These are phyloP conservation scores for Paradoxurus hermaphroditus DNA, from an alignment of 2,113 vertebrate species.

Conservation along the genomic window DNA sequence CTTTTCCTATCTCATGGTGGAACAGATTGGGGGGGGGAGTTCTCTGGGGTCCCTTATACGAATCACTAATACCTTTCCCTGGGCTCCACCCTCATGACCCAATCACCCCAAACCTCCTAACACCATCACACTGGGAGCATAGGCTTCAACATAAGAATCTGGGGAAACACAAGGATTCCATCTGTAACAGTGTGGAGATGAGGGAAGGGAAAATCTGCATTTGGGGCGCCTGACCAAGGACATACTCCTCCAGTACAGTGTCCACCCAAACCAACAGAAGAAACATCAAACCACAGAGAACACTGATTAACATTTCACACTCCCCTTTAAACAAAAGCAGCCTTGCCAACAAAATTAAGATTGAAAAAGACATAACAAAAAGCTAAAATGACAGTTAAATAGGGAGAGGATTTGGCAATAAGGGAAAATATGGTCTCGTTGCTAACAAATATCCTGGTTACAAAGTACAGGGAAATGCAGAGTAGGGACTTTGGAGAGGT, in stretches of 20 bases:
- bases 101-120: neutral
- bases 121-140: fast-evolving
- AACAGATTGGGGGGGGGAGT: neutral
- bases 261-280: neutral
- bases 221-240: neutral
- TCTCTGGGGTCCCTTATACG: neutral
- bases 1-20: too few species aligned
- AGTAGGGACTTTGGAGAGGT: neutral
- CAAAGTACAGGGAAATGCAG: neutral
- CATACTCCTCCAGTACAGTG: neutral
- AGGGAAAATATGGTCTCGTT: neutral
- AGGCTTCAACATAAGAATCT: neutral
- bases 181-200: neutral
- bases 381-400: neutral
- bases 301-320: neutral
- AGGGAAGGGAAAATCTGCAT: neutral
- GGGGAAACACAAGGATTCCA: neutral
- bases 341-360: neutral
- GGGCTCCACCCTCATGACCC: neutral
- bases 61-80: neutral
- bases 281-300: neutral
- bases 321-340: neutral
- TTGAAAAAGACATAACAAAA: neutral
- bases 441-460: neutral
- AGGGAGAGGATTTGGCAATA: neutral